A percentile compares a stretch with the other conserved stretches of the same genome.
Conservation (phyloP, 2,113 vertebrate genomes). For the Sapayoa aenigma region DNA sequence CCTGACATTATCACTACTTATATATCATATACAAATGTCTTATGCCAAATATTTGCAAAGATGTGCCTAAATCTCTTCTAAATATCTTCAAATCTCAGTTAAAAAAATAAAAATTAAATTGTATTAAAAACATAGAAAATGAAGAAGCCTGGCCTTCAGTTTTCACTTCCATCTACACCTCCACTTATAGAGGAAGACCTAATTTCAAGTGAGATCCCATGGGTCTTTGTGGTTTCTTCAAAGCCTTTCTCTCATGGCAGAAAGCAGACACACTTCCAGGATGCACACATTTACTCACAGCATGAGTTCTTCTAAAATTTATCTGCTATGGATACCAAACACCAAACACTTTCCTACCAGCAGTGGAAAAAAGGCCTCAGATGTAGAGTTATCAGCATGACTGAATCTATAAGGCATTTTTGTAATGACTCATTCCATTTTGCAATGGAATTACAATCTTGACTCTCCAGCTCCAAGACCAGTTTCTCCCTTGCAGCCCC, state of each 20-base stretch:
- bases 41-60: background rate
- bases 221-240: background rate
- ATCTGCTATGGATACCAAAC: conserved; percentile 37
- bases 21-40: background rate
- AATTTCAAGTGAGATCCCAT: background rate
- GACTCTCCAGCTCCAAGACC: background rate
- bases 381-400: background rate
- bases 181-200: background rate
- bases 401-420: background rate
- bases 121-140: background rate
- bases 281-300: background rate
- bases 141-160: background rate
- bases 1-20: background rate
- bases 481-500: background rate
- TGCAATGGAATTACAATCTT: background rate
- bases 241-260: background rate
- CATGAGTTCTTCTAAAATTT: background rate
- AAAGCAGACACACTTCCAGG: background rate
- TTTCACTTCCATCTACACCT: background rate
- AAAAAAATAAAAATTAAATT: background rate
- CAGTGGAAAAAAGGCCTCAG: background rate
- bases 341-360: background rate
- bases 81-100: background rate
- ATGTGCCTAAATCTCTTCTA: background rate
- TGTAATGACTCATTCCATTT: background rate